These are phyloP conservation scores for Thereva unica DNA, from an alignment of 2,888 invertebrate species.

Conservation along the genomic window DNA sequence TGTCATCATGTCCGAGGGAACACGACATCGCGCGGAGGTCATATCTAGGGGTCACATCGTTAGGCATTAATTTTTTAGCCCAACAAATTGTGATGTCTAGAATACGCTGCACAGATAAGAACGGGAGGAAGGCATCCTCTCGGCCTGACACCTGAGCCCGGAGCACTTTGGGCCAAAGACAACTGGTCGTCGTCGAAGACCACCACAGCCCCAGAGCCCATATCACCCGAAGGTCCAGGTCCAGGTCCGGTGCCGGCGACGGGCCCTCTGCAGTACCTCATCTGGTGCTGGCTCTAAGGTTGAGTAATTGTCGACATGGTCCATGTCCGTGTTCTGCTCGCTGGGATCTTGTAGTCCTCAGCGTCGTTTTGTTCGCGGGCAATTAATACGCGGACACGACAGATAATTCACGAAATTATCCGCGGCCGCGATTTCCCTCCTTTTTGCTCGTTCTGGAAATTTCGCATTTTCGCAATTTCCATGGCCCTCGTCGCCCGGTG, in stretches of 20 bases:
- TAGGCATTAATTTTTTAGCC: slow-evolving; percentile 8
- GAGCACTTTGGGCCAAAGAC: no score
- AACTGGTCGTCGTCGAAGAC: no score
- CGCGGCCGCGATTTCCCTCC: slow-evolving; percentile 12
- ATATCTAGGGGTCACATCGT: slow-evolving; percentile 20
- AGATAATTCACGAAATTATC: slow-evolving; percentile 34
- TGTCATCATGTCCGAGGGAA: slow-evolving; percentile 20
- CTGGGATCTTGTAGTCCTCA: slow-evolving; percentile 19
- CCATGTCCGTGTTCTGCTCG: slow-evolving; percentile 22
- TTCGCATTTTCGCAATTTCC: slow-evolving; percentile 28
- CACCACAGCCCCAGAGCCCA: no score
- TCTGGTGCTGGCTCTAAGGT: neutral
- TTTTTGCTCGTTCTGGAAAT: slow-evolving; percentile 25
- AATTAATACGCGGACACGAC: slow-evolving; percentile 52
- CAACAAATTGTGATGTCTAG: neutral
- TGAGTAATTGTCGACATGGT: slow-evolving; percentile 37
- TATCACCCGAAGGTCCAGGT: no score
- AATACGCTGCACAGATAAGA: slow-evolving; percentile 9
- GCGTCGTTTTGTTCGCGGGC: slow-evolving; percentile 51
- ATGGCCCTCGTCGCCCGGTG: slow-evolving; percentile 17
- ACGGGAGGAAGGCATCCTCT: slow-evolving; percentile 1
- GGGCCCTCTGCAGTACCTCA: neutral
- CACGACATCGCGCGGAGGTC: slow-evolving; percentile 20
- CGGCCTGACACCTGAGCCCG: neutral
- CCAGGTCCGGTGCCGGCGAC: neutral